Evolutionary conservation across 1,140 invertebrate genomes (phyloP), one percentile per base, ranked within the genome.

Genomic region (Rhagoletis pomonella): DNA sequence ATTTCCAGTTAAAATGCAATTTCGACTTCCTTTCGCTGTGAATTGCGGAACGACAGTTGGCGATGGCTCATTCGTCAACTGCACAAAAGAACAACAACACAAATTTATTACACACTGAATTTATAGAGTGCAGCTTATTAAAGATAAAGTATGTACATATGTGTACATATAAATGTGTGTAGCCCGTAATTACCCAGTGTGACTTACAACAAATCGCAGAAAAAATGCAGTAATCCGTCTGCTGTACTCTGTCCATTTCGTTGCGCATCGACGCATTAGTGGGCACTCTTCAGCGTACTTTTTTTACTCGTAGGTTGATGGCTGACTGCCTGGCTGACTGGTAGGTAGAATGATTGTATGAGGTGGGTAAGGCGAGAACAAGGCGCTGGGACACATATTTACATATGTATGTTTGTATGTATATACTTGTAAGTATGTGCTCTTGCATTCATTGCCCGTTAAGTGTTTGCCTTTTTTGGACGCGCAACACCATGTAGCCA

Each of bases 1-100:
- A 81, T 58, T 81, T 81, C 73, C 73, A 81, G 73, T 81, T 81
- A 81, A 81, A 81, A 81, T 55, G 73, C 19, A 81, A 81, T 81
- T 81, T 19, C 50, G 47, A 81, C 73, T 81, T 81, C 73, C 73
- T 81, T 81, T 81, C 73, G 4, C 3, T n/a, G n/a, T 29, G 47
- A 55, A 81, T 4, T 50, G 47, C 44, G 73, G 73, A 81, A 81
- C 47, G 73, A 10, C 73, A 81, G 47, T 55, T 81, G 73, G 50
- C 73, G 47, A 47, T 81, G 73, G 73, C 47, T 47, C 73, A 81
- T 81, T 81, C 73, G 47, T 81, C 73, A 81, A 81, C 47, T 19
- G n/a, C 17, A 81, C n/a, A 47, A 14, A 42, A 29, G 29, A 39
- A 42, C 39, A 73, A 73, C 50, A 73, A 9, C 0, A 17, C 19